Evolutionary conservation across 2,888 invertebrate species (phyloP).

Genomic region (Endotricha flammealis): DNA sequence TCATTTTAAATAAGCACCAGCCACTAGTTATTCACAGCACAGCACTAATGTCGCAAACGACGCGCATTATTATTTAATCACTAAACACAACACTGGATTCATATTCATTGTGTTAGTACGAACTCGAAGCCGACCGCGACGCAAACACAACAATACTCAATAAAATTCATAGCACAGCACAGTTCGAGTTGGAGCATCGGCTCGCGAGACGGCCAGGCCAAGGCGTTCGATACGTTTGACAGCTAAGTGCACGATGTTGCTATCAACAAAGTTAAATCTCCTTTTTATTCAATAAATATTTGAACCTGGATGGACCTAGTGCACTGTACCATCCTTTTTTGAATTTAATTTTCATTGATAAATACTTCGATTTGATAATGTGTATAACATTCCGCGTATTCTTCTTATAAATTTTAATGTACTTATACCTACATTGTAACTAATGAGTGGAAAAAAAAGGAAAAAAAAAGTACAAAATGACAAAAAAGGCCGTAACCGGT

Average conservation of each 20-base stretch:
- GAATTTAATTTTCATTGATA: no score
- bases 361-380: no score
- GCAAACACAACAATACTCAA: constrained; percentile 53
- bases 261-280: constrained; percentile 11
- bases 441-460: no score
- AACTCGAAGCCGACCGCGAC: constrained; percentile 42
- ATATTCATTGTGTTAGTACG: constrained; percentile 48
- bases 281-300: no score
- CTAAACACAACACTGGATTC: constrained; percentile 62
- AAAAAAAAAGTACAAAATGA: no score
- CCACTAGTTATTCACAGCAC: constrained; percentile 63
- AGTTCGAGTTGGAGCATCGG: constrained; percentile 27
- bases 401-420: no score
- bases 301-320: no score
- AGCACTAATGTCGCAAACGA: constrained; percentile 51
- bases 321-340: no score
- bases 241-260: constrained; percentile 38
- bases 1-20: constrained; percentile 64
- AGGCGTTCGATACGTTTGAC: constrained; percentile 67
- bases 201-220: constrained; percentile 33
- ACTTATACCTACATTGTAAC: no score
- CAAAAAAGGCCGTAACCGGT: no score
- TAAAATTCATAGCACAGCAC: constrained; percentile 42
- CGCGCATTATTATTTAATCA: constrained; percentile 66
- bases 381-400: no score